Base-by-base conservation (phyloP, 2,888 invertebrate species). In the Morpho deidamia region DNA sequence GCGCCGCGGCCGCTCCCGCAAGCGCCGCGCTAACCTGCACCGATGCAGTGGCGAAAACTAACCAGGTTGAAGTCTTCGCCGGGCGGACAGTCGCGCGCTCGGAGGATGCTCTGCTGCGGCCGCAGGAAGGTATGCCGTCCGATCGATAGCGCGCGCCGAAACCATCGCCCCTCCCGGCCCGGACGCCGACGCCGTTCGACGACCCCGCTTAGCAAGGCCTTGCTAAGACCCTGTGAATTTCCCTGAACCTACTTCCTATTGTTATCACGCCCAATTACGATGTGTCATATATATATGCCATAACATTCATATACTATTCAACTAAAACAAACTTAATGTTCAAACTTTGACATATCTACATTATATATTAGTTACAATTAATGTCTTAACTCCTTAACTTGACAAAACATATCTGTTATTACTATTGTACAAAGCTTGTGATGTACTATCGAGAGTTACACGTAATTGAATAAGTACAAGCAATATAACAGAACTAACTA, bases 101-200 rank as follows among this genome's bases (percentile, higher is more conserved):
- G 94, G 92, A 94, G 93, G 92, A 96, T 96, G 96, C 95, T 96
- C 92, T 96, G 96, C 94, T 96, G 96, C 94, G 96, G 96, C 92
- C 95, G 96, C 91, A 95, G 96, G 92, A 96, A 96, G 95, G 96
- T 96, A 91, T 92, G 83, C 78, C 76, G 75, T 78, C 68, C 81
- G 90, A 82, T 90, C 90, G 83, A 84, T 91, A 81, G 76, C 83
- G 78, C 80, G 81, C 84, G 84, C 85, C 86, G 82, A 82, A 85
- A 83, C 83, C 78, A 78, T 74, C 82, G 81, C 85, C 84, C 87
- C 84, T 83, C 83, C 85, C 86, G 82, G 78, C 79, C 80, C 83
- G 82, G 81, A 79, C 83, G 82, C 81, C 83, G 83, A 77, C 85
- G 80, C 79, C 77, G 78, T 84, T 81, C 87, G 83, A 83, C 87